Conservation (phyloP, 1,140 invertebrate genomes). For the Psilanteris sp. region DNA sequence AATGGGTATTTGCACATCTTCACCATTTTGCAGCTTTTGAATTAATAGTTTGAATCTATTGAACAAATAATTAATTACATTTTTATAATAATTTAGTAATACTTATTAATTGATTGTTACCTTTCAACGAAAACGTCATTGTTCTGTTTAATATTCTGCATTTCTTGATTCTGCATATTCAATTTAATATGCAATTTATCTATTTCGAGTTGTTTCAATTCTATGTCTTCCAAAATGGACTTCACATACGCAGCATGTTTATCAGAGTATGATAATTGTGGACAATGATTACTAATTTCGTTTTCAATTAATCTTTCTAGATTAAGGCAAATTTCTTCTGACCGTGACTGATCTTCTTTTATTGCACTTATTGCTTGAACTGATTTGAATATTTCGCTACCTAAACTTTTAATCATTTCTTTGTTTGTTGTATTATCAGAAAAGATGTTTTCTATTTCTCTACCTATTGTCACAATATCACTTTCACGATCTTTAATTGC, state of each 20-base stretch:
- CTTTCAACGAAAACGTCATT: conserved; percentile 62
- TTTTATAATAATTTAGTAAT: too few relatives aligned
- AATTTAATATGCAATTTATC: conserved; percentile 62
- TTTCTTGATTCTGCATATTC: conserved; percentile 63
- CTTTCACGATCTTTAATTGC: conserved; percentile 63
- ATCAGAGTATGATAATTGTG: conserved; percentile 60
- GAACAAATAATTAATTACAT: not conserved
- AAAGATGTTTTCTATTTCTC: conserved; percentile 42
- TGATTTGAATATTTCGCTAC: conserved; percentile 58
- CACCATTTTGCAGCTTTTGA: conserved; percentile 56
- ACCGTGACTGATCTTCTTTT: conserved; percentile 58
- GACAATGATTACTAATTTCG: conserved; percentile 63
- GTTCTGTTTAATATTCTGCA: conserved; percentile 62
- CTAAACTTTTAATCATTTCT: conserved; percentile 54
- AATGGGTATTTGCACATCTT: conserved; percentile 15
- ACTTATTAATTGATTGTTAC: conserved; percentile 25
- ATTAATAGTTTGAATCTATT: conserved; percentile 50
- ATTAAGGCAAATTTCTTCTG: conserved; percentile 59
- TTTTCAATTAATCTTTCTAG: conserved; percentile 58
- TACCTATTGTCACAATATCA: conserved; percentile 57
- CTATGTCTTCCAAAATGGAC: conserved; percentile 52
- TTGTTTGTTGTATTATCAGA: conserved; percentile 62
- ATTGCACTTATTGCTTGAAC: conserved; percentile 47
- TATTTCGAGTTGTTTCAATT: conserved; percentile 57
- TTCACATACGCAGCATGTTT: conserved; percentile 63